Conservation (phyloP, 2,888 invertebrate species). For the Elgonia sp. region DNA sequence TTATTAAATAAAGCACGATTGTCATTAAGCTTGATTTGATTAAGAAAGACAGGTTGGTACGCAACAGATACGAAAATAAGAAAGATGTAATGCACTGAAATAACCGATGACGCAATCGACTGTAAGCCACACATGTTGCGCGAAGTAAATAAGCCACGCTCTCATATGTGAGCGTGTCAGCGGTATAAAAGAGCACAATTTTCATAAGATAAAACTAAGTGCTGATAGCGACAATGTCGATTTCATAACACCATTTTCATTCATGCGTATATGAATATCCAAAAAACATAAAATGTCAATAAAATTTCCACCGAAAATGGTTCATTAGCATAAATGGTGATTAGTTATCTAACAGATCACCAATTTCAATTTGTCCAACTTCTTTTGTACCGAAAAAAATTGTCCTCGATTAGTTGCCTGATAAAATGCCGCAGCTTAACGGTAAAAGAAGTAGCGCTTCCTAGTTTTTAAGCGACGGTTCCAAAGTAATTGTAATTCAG, state of each 20-base stretch:
- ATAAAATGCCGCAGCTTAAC: neutral
- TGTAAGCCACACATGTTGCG: conserved; percentile 73
- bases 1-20: conserved; percentile 56
- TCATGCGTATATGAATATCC: no score
- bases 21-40: conserved; percentile 62
- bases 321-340: no score
- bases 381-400: neutral
- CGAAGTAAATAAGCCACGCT: conserved; percentile 72
- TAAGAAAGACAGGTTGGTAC: conserved; percentile 70
- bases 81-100: conserved; percentile 78
- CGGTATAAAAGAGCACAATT: conserved; percentile 56
- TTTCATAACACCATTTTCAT: conserved; percentile 2
- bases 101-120: conserved; percentile 77
- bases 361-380: no score
- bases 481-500: conserved; percentile 33
- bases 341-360: no score
- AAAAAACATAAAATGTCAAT: no score
- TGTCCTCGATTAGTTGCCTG: neutral
- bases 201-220: conserved; percentile 62
- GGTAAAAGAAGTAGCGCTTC: conserved; percentile 26
- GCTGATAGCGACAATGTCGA: conserved; percentile 44
- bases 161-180: conserved; percentile 42
- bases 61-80: conserved; percentile 75
- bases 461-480: conserved; percentile 29
- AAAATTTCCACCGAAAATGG: no score